phyloP scores from a whole-genome alignment of 1,140 invertebrate genomes.

The Zaprionus ghesquierei region DNA sequence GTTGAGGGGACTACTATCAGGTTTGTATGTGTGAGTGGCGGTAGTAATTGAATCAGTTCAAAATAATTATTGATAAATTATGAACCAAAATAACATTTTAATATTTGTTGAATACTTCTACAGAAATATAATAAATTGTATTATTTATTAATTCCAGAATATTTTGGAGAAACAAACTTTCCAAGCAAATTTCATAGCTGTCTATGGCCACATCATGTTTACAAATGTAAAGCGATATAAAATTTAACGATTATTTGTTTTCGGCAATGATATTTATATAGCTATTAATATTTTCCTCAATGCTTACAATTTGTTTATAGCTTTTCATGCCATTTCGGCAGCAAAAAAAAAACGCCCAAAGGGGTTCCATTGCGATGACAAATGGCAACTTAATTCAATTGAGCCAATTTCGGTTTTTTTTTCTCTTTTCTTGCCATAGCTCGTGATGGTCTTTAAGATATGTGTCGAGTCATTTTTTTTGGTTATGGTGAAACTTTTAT shows the following conservation, averaged over 20 bases:
- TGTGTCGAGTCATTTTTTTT: slow-evolving; percentile 2
- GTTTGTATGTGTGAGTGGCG: background rate
- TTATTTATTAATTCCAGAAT: background rate
- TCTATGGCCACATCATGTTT: slow-evolving; percentile 23
- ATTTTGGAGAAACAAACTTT: background rate
- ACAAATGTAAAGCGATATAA: slow-evolving; percentile 42
- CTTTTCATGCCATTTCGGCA: slow-evolving; percentile 22
- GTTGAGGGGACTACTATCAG: background rate
- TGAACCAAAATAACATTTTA: background rate
- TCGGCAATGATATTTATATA: slow-evolving; percentile 48
- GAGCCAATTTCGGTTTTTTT: slow-evolving; percentile 19
- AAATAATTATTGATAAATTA: background rate
- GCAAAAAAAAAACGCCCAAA: slow-evolving; percentile 7
- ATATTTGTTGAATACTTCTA: background rate
- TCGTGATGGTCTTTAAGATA: slow-evolving; percentile 32
- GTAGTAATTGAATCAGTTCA: background rate
- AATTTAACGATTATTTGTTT: slow-evolving; percentile 67
- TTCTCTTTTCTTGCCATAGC: background rate
- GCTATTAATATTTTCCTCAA: slow-evolving; percentile 44
- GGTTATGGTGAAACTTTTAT: slow-evolving; percentile 30
- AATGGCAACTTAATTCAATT: slow-evolving; percentile 62
- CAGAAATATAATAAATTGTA: background rate
- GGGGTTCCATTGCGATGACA: slow-evolving; percentile 24
- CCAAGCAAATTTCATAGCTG: background rate
- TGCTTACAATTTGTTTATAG: slow-evolving; percentile 56